Base-by-base conservation (phyloP, 2,113 vertebrate species). In the Oenanthe melanoleuca region DNA sequence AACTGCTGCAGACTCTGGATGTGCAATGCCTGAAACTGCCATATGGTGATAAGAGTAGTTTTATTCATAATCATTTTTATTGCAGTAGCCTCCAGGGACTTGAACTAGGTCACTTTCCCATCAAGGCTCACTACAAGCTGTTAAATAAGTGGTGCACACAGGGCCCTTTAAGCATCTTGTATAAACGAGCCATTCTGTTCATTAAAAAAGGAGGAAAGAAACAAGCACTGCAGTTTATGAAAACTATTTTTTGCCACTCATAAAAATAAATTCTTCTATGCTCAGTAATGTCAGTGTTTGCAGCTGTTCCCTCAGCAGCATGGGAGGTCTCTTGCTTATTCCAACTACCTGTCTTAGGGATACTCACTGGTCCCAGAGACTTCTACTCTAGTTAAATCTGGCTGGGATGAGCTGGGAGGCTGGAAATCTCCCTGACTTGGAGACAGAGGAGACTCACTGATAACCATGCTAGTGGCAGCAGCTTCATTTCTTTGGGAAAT, bases 31-130 rank as follows among this genome's bases (percentile, higher is more conserved):
- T 92, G 80, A 67, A 90, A 84, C 86, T 64, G 94, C 90, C 95
- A 95, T 97, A 95, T 94, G 93, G 95, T 71, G 92, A 95, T 88
- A 96, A 64, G 86, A 95, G 92, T 56, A 93, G 88, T 95, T 96
- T 95, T 96, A 79, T 93, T 95, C 88, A 86, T 86, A 86, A 93
- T 91, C 34, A 67, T 94, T 95, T 80, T 86, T 91, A 92, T 78
- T 92, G 95, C 96, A 92, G 83, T 65, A 84, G 94, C 96, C 95
- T 95, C 91, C 0, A 1, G 93, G 93, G 96, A 91, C 89, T 91
- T 92, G 94, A 97, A 97, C 95, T 97, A 97, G 96, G 96, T 97
- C 96, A 96, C 92, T 81, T 95, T 93, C 94, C 93, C 95, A 96
- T 84, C 95, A 79, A 81, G 73, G 91, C 93, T 95, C 83, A 38